Conservation (phyloP, 2,888 invertebrate species). For the Xanthia togata region DNA sequence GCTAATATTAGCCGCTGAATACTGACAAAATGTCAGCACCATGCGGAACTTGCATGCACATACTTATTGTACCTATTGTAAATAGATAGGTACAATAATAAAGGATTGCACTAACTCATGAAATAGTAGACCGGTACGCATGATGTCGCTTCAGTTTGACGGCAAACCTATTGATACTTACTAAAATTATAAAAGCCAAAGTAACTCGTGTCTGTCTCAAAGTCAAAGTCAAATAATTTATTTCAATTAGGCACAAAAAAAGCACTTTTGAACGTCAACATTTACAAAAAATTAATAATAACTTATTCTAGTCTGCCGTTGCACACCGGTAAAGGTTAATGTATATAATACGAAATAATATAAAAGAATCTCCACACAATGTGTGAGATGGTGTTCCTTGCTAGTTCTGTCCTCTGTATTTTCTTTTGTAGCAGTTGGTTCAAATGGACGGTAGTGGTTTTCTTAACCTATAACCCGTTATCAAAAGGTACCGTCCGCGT, state of each 20-base stretch:
- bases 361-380: not conserved
- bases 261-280: too few species aligned
- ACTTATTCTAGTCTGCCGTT: too few species aligned
- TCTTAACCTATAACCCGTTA: not conserved
- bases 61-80: too few species aligned
- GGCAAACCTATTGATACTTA: too few species aligned
- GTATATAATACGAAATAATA: not conserved
- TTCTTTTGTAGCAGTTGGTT: not conserved
- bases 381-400: too few species aligned
- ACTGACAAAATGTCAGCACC: conserved; percentile 49
- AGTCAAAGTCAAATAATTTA: too few species aligned
- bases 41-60: not conserved
- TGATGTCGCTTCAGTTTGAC: too few species aligned
- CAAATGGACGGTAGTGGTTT: not conserved
- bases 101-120: not conserved
- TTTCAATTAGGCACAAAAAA: too few species aligned
- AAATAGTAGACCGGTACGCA: not conserved
- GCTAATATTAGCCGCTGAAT: conserved; percentile 55
- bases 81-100: not conserved
- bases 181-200: not conserved
- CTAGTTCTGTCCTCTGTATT: not conserved
- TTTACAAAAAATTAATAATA: too few species aligned
- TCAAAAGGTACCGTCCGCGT: not conserved
- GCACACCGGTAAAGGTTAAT: too few species aligned
- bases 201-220: too few species aligned